Percentiles rank a stretch among this genome's conserved stretches.
Evolutionary conservation across 1,140 invertebrate species (phyloP).

Genomic region (Conus betulinus): DNA sequence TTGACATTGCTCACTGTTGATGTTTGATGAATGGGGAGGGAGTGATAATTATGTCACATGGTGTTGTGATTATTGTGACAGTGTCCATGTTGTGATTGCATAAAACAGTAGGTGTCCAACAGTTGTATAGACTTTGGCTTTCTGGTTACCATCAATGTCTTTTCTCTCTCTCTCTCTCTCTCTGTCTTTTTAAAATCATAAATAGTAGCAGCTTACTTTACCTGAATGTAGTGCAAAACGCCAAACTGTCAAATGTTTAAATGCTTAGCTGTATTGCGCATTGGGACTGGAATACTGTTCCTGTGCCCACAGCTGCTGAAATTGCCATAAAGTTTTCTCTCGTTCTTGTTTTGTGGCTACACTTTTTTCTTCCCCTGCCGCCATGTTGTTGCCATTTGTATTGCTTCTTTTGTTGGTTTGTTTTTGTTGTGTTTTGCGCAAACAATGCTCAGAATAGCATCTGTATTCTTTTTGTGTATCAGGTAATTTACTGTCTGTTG

Average conservation of each 20-base stretch:
- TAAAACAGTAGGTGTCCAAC: neutral
- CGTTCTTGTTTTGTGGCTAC: neutral
- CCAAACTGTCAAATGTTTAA: neutral
- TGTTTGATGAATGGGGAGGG: neutral
- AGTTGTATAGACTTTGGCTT: neutral
- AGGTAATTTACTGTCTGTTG: too few relatives aligned
- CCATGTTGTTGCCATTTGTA: neutral
- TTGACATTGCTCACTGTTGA: neutral
- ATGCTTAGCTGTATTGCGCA: neutral
- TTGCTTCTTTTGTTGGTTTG: neutral
- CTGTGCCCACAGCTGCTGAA: neutral
- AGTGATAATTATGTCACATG: neutral
- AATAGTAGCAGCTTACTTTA: neutral
- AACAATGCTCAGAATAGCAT: neutral
- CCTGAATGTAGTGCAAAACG: neutral
- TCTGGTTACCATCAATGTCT: neutral
- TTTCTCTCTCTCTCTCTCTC: too few relatives aligned
- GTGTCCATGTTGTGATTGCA: slow-evolving; percentile 2
- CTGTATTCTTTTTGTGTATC: neutral
- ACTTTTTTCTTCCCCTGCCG: neutral
- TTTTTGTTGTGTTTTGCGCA: neutral
- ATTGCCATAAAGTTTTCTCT: neutral
- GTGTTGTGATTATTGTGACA: neutral
- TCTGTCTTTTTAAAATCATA: neutral
- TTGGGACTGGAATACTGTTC: neutral